Percentiles rank a stretch among this genome's conserved stretches.
These are phyloP conservation scores for Alentia gelatinosa DNA, from an alignment of 2,888 invertebrate genomes.

Conservation along the genomic window DNA sequence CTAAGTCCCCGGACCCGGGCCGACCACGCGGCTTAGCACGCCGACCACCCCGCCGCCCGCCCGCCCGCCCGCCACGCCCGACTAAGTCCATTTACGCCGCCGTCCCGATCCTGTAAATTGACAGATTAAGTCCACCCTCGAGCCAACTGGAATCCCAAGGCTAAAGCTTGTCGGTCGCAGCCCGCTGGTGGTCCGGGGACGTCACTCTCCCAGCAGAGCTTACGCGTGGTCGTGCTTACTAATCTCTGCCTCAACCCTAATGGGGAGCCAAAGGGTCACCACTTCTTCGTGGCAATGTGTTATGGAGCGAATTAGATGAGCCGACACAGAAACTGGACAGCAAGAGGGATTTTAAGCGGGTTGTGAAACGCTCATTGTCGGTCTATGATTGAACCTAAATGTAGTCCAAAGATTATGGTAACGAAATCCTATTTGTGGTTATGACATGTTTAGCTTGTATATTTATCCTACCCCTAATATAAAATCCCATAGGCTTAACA, in stretches of 20 bases:
- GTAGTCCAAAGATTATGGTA: no score
- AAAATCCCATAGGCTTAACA: no score
- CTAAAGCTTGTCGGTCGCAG: neutral
- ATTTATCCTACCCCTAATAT: no score
- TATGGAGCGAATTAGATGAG: no score
- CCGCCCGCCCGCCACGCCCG: neutral
- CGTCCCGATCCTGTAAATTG: constrained; percentile 47
- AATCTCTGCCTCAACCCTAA: neutral
- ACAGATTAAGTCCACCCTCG: constrained; percentile 21
- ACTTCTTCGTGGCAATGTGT: neutral
- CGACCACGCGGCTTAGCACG: neutral
- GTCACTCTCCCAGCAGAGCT: neutral
- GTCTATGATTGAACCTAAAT: no score
- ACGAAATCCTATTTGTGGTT: no score
- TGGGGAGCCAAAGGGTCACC: neutral
- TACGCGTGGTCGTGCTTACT: neutral
- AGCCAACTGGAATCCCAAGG: neutral
- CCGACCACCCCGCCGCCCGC: neutral
- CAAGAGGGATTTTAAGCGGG: no score
- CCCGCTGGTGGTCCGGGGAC: neutral
- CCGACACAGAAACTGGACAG: no score
- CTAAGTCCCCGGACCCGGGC: neutral
- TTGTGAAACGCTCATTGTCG: no score
- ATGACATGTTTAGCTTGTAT: no score
- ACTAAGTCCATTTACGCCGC: constrained; percentile 24